Conservation (phyloP, 2,888 invertebrate species). For the Drosophila histrio region DNA sequence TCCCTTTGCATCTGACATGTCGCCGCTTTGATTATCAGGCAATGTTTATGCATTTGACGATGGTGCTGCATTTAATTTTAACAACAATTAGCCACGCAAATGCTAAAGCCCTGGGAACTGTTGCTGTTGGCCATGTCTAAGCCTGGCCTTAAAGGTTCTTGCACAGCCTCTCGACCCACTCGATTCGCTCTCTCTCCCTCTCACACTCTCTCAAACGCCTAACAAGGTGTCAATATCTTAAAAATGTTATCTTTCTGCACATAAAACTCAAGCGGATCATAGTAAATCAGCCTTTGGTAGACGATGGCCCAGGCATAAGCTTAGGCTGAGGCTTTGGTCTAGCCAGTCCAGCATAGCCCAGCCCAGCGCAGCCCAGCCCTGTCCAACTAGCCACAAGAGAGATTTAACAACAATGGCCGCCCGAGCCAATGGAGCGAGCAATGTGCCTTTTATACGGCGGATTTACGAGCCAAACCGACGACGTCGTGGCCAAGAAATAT, state of each 20-base stretch:
- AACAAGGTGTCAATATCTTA: constrained; percentile 83
- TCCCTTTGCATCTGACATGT: constrained; percentile 39
- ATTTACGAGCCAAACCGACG: constrained; percentile 75
- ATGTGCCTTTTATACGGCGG: constrained; percentile 76
- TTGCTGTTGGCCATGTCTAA: constrained; percentile 43
- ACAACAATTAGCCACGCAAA: constrained; percentile 76
- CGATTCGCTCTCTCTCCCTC: constrained; percentile 6
- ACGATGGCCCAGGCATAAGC: constrained; percentile 28
- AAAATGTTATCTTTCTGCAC: constrained; percentile 81
- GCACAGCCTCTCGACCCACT: background rate
- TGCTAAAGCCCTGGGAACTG: constrained; percentile 31
- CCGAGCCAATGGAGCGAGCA: constrained; percentile 69
- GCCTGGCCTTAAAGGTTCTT: constrained; percentile 18
- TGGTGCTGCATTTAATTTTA: constrained; percentile 72
- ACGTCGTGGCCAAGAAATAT: constrained; percentile 76
- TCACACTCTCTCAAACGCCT: constrained; percentile 71
- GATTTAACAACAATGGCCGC: constrained; percentile 65
- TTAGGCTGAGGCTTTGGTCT: background rate
- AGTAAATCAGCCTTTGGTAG: constrained; percentile 82
- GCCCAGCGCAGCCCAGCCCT: too few species aligned
- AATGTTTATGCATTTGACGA: constrained; percentile 68
- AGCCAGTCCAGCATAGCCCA: too few species aligned
- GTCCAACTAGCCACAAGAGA: constrained; percentile 25
- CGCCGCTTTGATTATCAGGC: constrained; percentile 52
- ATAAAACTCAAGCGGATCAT: constrained; percentile 82